A percentile compares a stretch with the other conserved stretches of the same genome.
phyloP scores from a whole-genome alignment of 2,797 vertebrate genomes.

The Nasua narica region DNA sequence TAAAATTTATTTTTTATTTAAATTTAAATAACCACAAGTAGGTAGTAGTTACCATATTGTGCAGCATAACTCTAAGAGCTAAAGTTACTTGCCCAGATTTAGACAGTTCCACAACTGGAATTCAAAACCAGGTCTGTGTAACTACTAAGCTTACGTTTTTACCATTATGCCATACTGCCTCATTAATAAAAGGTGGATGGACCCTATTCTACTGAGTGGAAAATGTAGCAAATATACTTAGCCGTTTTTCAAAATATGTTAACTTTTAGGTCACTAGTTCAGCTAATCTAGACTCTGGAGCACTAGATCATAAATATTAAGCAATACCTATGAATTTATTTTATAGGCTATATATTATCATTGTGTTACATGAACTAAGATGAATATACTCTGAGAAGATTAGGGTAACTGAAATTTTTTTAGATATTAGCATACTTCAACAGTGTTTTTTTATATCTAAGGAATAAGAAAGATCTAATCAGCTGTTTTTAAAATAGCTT shows the following conservation, averaged over 20 bases:
- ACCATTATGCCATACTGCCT: background rate
- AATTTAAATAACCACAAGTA: background rate
- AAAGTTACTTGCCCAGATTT: background rate
- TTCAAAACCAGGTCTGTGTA: background rate
- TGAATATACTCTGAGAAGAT: background rate
- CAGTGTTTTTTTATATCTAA: background rate
- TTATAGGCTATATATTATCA: conserved; percentile 19
- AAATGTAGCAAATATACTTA: background rate
- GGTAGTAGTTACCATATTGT: background rate
- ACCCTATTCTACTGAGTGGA: background rate
- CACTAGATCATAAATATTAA: conserved; percentile 1
- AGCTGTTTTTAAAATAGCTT: conserved; percentile 13
- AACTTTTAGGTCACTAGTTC: background rate
- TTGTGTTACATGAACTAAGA: background rate
- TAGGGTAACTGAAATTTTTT: background rate
- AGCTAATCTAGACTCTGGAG: background rate
- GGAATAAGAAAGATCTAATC: background rate
- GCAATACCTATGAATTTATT: background rate
- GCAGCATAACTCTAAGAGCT: background rate
- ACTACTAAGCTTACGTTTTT: background rate
- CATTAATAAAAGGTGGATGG: background rate
- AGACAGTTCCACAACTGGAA: background rate
- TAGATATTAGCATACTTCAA: background rate
- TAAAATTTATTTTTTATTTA: background rate
- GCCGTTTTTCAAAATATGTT: background rate